Conservation (phyloP, 2,113 vertebrate genomes). For the Pterophyllum scalare region DNA sequence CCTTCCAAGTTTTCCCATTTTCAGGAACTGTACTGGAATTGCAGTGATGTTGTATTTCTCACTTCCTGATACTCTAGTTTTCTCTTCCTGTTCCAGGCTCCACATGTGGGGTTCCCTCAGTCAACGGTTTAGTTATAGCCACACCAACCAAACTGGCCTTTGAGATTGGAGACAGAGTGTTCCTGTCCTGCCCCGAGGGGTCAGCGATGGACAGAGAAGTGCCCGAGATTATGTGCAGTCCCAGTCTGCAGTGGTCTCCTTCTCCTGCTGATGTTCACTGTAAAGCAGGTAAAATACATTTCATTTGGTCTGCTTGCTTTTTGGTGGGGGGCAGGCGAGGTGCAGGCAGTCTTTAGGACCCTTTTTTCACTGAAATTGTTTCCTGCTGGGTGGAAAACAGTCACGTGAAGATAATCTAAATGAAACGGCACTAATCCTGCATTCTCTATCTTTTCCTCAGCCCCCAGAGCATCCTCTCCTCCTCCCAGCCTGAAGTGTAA, state of each 20-base stretch:
- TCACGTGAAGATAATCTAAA: too few relatives aligned
- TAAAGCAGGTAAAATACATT: constrained; percentile 72
- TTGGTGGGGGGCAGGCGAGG: not conserved
- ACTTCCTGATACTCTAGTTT: not conserved
- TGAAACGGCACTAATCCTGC: not conserved
- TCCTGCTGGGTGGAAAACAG: too few relatives aligned
- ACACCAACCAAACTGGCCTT: constrained; percentile 82
- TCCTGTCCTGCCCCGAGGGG: constrained; percentile 81
- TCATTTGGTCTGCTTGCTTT: not conserved
- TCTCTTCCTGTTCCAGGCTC: constrained; percentile 61
- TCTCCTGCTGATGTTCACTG: constrained; percentile 76
- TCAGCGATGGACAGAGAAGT: constrained; percentile 76
- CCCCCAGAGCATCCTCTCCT: constrained; percentile 41
- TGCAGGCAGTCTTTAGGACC: not conserved
- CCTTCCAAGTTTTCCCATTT: not conserved
- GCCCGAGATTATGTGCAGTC: constrained; percentile 81
- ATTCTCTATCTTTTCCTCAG: constrained; percentile 29
- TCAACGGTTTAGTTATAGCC: constrained; percentile 73
- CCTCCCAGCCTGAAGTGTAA: constrained; percentile 78
- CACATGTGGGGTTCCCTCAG: constrained; percentile 79
- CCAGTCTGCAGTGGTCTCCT: constrained; percentile 92
- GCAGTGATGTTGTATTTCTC: not conserved
- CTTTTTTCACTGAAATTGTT: not conserved
- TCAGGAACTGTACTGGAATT: not conserved
- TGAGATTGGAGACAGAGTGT: constrained; percentile 85